Conservation (phyloP, 2,888 invertebrate species). For the Cynaeus angustus region DNA sequence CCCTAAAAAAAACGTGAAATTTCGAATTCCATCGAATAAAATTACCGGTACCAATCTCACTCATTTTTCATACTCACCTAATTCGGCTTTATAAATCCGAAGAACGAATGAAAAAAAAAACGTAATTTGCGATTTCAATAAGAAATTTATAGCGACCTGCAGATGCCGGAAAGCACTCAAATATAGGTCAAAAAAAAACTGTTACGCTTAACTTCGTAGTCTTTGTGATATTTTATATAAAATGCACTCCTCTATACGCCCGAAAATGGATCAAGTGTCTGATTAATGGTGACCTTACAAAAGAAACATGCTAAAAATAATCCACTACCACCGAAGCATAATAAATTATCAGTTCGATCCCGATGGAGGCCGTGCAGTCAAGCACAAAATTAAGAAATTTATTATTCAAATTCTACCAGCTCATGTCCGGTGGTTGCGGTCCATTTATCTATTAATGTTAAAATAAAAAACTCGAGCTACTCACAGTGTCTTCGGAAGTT, state of each 20-base stretch:
- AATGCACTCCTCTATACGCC: neutral
- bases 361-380: neutral
- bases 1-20: neutral
- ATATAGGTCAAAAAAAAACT: neutral
- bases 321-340: neutral
- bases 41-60: neutral
- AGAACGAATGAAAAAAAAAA: neutral
- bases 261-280: constrained; percentile 7
- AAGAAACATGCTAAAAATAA: constrained; percentile 17
- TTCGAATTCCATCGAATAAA: constrained; percentile 4
- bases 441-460: too few relatives aligned
- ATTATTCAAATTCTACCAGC: constrained; percentile 9
- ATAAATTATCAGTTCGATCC: constrained; percentile 14
- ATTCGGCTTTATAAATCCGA: constrained; percentile 9
- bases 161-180: constrained; percentile 1
- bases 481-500: constrained; percentile 1
- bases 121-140: constrained; percentile 21
- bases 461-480: neutral
- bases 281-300: constrained; percentile 17
- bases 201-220: neutral
- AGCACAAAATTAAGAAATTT: constrained; percentile 4
- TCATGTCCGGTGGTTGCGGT: neutral
- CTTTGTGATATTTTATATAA: constrained; percentile 6
- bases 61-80: constrained; percentile 15
- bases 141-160: constrained; percentile 19